phyloP scores from a whole-genome alignment of 2,888 invertebrate species.

The Ypsolopha sequella region DNA sequence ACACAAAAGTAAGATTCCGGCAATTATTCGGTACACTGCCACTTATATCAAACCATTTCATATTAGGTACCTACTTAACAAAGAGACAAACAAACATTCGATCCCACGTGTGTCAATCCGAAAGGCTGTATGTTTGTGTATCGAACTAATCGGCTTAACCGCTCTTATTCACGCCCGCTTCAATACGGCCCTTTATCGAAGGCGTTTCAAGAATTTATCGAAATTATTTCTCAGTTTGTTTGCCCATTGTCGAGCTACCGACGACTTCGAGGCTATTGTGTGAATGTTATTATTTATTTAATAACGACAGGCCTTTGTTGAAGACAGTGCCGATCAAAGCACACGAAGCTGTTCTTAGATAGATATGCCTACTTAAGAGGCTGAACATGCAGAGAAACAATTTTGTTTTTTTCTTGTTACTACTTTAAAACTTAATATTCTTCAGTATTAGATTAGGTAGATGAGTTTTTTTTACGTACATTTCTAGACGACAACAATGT shows the following conservation, averaged over 20 bases:
- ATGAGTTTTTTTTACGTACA: too few relatives aligned
- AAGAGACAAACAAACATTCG: constrained; percentile 13
- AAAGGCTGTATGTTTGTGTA: constrained; percentile 51
- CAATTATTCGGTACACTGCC: too few relatives aligned
- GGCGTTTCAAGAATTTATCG: constrained; percentile 63
- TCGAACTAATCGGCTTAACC: constrained; percentile 63
- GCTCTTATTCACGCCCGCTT: constrained; percentile 31
- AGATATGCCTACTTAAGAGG: too few relatives aligned
- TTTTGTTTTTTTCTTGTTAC: too few relatives aligned
- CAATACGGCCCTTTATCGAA: constrained; percentile 47
- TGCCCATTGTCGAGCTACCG: constrained; percentile 56
- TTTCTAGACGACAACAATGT: too few relatives aligned
- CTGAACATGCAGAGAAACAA: too few relatives aligned
- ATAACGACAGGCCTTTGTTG: constrained; percentile 54
- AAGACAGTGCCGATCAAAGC: not conserved
- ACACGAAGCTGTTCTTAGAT: not conserved
- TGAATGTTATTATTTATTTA: constrained; percentile 60
- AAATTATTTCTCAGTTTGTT: constrained; percentile 67
- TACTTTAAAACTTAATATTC: too few relatives aligned
- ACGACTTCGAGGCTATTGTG: constrained; percentile 41
- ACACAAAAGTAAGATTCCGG: too few relatives aligned
- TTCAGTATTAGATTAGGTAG: too few relatives aligned
- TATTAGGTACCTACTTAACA: constrained; percentile 7
- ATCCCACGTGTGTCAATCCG: constrained; percentile 42
- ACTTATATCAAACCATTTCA: too few relatives aligned